Conservation (phyloP, 64 coral and sea anemone genomes). For the Acropora yongei region DNA sequence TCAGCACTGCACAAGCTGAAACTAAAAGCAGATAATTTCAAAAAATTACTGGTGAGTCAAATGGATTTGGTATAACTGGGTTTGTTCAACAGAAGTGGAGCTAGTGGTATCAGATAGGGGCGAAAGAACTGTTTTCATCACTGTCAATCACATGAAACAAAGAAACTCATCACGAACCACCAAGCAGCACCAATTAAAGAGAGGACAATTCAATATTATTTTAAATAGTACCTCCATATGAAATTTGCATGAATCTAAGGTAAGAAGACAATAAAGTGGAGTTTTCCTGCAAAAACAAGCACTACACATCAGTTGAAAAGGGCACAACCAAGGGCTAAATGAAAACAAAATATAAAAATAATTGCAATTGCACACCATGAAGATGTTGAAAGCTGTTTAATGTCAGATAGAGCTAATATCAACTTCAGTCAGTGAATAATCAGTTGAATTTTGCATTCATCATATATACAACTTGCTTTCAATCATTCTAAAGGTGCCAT, state of each 20-base stretch:
- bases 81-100: neutral
- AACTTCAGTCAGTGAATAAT: constrained; percentile 33
- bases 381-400: neutral
- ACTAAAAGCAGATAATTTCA: too few species aligned
- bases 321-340: too few species aligned
- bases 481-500: too few species aligned
- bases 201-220: too few species aligned
- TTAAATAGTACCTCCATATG: too few species aligned
- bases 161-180: constrained; percentile 34
- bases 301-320: too few species aligned
- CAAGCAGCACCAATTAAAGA: too few species aligned
- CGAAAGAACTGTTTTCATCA: constrained; percentile 38
- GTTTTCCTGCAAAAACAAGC: too few species aligned
- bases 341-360: too few species aligned
- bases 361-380: too few species aligned
- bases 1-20: neutral
- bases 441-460: constrained; percentile 54
- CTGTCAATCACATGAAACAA: constrained; percentile 22
- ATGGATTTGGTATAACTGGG: neutral
- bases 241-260: too few species aligned
- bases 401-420: constrained; percentile 55
- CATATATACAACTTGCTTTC: constrained; percentile 4
- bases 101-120: constrained; percentile 40
- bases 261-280: too few species aligned
- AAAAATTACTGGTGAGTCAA: neutral